These are phyloP conservation scores for Flexamia atlantica DNA, from an alignment of 2,888 invertebrate species.

Conservation along the genomic window DNA sequence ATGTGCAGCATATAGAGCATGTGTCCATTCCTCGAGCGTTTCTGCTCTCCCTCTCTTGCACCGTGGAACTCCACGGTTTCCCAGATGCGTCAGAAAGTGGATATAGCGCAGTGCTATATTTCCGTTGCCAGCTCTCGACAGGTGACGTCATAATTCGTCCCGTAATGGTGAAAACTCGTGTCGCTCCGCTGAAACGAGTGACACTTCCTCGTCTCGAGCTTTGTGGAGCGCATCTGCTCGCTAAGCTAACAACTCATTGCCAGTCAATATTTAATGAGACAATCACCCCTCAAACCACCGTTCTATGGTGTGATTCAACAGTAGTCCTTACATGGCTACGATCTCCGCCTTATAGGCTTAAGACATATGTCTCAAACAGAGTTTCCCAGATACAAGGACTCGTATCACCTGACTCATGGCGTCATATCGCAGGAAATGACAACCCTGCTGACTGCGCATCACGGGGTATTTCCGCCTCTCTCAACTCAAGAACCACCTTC, in stretches of 20 bases:
- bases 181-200: constrained; percentile 65
- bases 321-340: neutral
- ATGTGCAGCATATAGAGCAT: neutral
- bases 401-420: neutral
- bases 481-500: neutral
- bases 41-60: neutral
- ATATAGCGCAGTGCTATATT: constrained; percentile 34
- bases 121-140: neutral
- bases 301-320: constrained; percentile 20
- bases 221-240: constrained; percentile 39
- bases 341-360: neutral
- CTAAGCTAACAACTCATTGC: neutral
- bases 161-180: constrained; percentile 51
- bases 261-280: neutral
- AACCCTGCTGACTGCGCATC: constrained; percentile 6
- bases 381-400: constrained; percentile 8
- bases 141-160: constrained; percentile 29
- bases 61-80: constrained; percentile 4
- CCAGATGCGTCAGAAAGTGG: constrained; percentile 59
- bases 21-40: constrained; percentile 32
- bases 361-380: constrained; percentile 6
- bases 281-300: neutral
- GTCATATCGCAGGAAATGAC: neutral
- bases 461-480: neutral
- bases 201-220: constrained; percentile 69